Evolutionary conservation across 2,888 invertebrate genomes (phyloP).

Genomic region (Nemotelus pantherinus): DNA sequence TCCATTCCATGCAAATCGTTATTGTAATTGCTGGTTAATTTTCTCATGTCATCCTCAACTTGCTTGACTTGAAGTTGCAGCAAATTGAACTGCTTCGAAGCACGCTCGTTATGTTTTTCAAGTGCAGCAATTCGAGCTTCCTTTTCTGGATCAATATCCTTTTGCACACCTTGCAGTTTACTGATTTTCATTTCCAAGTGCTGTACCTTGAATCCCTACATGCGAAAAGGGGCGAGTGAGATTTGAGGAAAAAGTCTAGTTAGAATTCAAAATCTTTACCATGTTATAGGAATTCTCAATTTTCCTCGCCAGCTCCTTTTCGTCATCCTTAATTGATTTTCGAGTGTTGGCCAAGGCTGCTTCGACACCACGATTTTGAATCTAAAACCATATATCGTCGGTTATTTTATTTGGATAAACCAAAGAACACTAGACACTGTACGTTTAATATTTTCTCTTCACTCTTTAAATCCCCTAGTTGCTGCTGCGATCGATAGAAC

Average conservation of each 20-base stretch:
- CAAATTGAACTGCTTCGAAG: conserved; percentile 63
- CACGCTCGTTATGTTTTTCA: conserved; percentile 63
- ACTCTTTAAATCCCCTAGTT: conserved; percentile 57
- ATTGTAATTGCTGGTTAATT: conserved; percentile 65
- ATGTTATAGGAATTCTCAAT: conserved; percentile 72
- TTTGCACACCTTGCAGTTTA: conserved; percentile 60
- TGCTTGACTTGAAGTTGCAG: conserved; percentile 67
- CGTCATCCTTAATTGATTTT: conserved; percentile 55
- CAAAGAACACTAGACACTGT: not conserved
- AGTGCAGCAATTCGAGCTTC: conserved; percentile 64
- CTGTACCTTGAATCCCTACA: conserved; percentile 63
- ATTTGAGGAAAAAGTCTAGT: not conserved
- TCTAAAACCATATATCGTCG: conserved; percentile 49
- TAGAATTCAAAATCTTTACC: conserved; percentile 60
- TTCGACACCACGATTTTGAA: conserved; percentile 56
- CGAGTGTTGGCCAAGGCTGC: conserved; percentile 54
- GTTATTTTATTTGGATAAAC: too few relatives aligned
- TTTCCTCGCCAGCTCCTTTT: conserved; percentile 67
- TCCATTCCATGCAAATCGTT: conserved; percentile 65
- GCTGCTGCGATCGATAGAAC: conserved; percentile 60
- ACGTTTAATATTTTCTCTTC: conserved; percentile 57
- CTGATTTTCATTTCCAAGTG: conserved; percentile 64
- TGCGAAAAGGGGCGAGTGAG: conserved; percentile 9
- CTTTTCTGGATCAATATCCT: conserved; percentile 62
- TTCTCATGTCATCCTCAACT: conserved; percentile 70